phyloP scores from a whole-genome alignment of 2,113 vertebrate genomes.

The human region DNA sequence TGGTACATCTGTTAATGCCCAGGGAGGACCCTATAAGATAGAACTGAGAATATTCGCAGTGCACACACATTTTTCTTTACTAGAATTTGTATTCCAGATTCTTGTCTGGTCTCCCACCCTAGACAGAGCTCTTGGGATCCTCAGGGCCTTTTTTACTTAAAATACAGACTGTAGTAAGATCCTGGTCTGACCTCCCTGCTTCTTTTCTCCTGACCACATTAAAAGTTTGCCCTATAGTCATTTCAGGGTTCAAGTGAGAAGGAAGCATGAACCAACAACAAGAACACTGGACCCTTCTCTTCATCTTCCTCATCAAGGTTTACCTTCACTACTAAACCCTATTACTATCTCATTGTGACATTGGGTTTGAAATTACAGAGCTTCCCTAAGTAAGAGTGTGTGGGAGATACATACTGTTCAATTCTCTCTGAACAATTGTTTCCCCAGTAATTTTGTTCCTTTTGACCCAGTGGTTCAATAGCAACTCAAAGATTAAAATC shows the following conservation, averaged over 20 bases:
- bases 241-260: conserved; percentile 44
- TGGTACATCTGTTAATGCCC: neutral
- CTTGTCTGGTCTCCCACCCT: neutral
- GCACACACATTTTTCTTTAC: neutral
- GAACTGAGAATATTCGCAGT: neutral
- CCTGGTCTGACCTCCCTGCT: neutral
- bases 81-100: conserved; percentile 22
- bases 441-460: neutral
- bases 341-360: neutral
- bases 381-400: conserved; percentile 15
- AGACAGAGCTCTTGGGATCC: neutral
- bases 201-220: conserved; percentile 13
- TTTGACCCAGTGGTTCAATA: conserved; percentile 10
- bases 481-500: neutral
- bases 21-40: neutral
- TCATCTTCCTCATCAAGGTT: neutral
- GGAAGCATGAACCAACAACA: neutral
- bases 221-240: neutral
- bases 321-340: neutral
- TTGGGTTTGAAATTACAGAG: neutral
- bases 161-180: neutral
- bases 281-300: neutral
- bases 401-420: neutral
- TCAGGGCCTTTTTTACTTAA: neutral
- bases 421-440: neutral